A percentile compares a stretch with the other conserved stretches of the same genome.
Conservation (phyloP, 2,113 vertebrate species). For the Stegastes partitus region DNA sequence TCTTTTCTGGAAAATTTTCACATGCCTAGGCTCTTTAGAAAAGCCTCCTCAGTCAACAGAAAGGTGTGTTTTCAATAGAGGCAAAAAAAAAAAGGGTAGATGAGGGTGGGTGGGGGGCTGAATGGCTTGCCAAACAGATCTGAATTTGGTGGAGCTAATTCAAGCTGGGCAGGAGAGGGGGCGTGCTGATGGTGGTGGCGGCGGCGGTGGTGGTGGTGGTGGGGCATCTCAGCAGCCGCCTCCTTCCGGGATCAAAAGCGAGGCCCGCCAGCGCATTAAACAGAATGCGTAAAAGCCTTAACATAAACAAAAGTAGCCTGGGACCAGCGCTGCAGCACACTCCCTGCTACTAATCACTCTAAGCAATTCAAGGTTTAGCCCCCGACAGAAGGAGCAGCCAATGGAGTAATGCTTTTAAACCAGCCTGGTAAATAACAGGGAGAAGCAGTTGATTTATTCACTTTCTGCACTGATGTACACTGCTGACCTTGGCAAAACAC, state of each 20-base stretch:
- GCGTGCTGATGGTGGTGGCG: slow-evolving; percentile 14
- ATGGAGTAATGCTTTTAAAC: slow-evolving; percentile 69
- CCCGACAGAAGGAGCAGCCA: slow-evolving; percentile 59
- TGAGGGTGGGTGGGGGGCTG: slow-evolving; percentile 38
- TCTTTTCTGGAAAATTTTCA: slow-evolving; percentile 74
- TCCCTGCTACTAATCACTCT: slow-evolving; percentile 77
- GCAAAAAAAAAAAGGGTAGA: slow-evolving; percentile 50
- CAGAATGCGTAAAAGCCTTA: slow-evolving; percentile 79
- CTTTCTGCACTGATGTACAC: slow-evolving; percentile 59
- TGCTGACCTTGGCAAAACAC: slow-evolving; percentile 54
- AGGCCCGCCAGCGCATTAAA: slow-evolving; percentile 71
- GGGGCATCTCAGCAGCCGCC: slow-evolving; percentile 63
- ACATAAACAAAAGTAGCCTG: slow-evolving; percentile 81
- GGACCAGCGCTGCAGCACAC: slow-evolving; percentile 68
- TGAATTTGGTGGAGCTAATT: slow-evolving; percentile 68
- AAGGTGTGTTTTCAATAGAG: slow-evolving; percentile 85
- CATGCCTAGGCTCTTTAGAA: slow-evolving; percentile 71
- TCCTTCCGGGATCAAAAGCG: slow-evolving; percentile 81
- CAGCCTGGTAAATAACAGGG: slow-evolving; percentile 71
- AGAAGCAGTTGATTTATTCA: slow-evolving; percentile 66
- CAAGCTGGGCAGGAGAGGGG: slow-evolving; percentile 34
- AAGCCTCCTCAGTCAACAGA: slow-evolving; percentile 75
- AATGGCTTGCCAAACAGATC: slow-evolving; percentile 71
- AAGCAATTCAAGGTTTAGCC: slow-evolving; percentile 72
- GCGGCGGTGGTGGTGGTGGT: background rate